Percentiles rank a stretch among this genome's conserved stretches.
Evolutionary conservation across 1,140 invertebrate genomes (phyloP).

Genomic region (Anastrepha ludens): DNA sequence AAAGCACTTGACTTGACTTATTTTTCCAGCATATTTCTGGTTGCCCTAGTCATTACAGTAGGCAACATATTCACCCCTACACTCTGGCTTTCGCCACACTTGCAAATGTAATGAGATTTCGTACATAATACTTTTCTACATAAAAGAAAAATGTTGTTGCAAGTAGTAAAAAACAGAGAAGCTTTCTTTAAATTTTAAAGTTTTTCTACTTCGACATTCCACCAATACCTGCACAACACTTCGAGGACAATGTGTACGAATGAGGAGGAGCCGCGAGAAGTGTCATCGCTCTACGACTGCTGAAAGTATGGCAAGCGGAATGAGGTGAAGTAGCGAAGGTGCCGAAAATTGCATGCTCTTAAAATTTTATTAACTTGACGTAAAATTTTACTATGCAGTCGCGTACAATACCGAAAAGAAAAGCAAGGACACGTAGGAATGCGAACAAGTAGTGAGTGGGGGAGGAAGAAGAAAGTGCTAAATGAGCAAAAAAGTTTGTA

Average conservation of each 20-base stretch:
- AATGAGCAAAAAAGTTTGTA: not conserved
- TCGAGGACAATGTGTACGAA: not conserved
- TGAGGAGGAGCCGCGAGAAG: not conserved
- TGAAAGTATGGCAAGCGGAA: no score
- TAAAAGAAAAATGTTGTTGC: no score
- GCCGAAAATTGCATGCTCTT: slow-evolving; percentile 23
- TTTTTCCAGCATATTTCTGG: no score
- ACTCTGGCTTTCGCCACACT: no score
- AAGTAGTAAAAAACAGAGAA: no score
- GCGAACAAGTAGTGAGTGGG: not conserved
- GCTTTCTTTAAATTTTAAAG: not conserved
- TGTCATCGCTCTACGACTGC: no score
- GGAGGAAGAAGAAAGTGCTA: not conserved
- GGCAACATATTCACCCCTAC: no score
- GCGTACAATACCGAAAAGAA: slow-evolving; percentile 4
- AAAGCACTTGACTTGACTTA: no score
- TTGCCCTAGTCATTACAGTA: no score
- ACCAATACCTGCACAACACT: not conserved
- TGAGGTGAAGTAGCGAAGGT: not conserved
- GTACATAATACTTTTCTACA: no score
- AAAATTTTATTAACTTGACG: slow-evolving; percentile 49
- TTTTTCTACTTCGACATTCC: not conserved
- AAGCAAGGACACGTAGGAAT: not conserved
- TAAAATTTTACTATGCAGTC: slow-evolving; percentile 47
- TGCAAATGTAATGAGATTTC: no score